Conservation (phyloP, 2,113 vertebrate genomes). For the Ctenomys sociabilis region DNA sequence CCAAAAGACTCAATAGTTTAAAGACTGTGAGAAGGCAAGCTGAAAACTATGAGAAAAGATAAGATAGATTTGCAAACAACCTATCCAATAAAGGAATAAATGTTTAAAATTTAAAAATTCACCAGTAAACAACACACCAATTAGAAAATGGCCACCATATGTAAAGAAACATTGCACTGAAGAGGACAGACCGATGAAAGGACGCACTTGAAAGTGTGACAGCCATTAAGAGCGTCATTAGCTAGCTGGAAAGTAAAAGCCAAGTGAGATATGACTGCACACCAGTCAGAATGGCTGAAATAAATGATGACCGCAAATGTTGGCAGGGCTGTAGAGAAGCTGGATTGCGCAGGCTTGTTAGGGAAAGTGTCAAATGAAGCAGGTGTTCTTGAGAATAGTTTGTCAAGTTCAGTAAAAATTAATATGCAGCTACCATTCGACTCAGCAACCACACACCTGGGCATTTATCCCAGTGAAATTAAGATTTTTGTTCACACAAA, state of each 20-base stretch:
- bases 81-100: background rate
- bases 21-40: background rate
- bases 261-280: background rate
- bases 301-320: background rate
- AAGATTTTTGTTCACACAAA: conserved; percentile 2
- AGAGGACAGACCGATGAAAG: background rate
- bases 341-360: background rate
- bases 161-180: background rate
- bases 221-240: background rate
- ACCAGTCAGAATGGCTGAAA: background rate
- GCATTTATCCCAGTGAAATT: conserved; percentile 47
- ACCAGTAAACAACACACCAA: background rate
- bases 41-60: background rate
- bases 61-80: background rate
- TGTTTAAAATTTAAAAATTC: conserved; percentile 45
- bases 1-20: background rate
- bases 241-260: background rate
- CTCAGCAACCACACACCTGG: background rate
- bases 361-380: background rate
- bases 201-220: background rate
- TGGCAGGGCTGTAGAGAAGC: background rate
- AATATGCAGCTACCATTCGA: background rate
- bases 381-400: background rate
- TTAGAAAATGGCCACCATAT: conserved; percentile 8
- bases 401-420: conserved; percentile 54